A percentile compares a stretch with the other conserved stretches of the same genome.
Evolutionary conservation across 1,140 invertebrate species (phyloP).

Genomic region (Globodera ellingtonae): DNA sequence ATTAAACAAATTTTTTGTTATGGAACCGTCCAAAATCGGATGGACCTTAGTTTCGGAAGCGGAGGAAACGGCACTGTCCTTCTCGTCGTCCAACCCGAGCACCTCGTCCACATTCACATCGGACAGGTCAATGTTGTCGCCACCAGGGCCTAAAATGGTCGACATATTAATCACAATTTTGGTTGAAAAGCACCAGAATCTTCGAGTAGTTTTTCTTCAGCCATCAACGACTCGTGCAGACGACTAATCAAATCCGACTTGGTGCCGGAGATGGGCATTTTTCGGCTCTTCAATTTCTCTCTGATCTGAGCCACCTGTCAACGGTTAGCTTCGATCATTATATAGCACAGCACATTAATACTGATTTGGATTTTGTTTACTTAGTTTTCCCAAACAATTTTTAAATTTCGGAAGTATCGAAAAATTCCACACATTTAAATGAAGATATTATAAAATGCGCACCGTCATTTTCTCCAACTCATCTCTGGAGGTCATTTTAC

Average conservation of each 20-base stretch:
- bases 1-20: not conserved
- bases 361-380: too few relatives aligned
- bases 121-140: slow-evolving; percentile 31
- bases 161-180: not conserved
- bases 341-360: too few relatives aligned
- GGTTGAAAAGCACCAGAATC: slow-evolving; percentile 24
- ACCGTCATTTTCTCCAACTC: slow-evolving; percentile 50
- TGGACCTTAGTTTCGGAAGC: not conserved
- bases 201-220: slow-evolving; percentile 43
- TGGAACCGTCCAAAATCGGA: not conserved
- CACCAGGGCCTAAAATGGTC: slow-evolving; percentile 25
- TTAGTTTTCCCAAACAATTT: not conserved
- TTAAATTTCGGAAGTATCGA: too few relatives aligned
- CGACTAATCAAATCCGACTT: slow-evolving; percentile 42
- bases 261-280: slow-evolving; percentile 35
- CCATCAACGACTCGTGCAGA: slow-evolving; percentile 40
- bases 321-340: not conserved
- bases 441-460: not conserved
- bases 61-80: slow-evolving; percentile 24
- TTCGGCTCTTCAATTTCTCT: slow-evolving; percentile 43
- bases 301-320: slow-evolving; percentile 43
- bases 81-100: slow-evolving; percentile 34
- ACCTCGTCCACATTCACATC: slow-evolving; percentile 39
- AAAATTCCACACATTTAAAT: too few relatives aligned
- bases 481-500: slow-evolving; percentile 40